phyloP scores from a whole-genome alignment of 2,113 vertebrate species.

The Tragelaphus buxtoni region DNA sequence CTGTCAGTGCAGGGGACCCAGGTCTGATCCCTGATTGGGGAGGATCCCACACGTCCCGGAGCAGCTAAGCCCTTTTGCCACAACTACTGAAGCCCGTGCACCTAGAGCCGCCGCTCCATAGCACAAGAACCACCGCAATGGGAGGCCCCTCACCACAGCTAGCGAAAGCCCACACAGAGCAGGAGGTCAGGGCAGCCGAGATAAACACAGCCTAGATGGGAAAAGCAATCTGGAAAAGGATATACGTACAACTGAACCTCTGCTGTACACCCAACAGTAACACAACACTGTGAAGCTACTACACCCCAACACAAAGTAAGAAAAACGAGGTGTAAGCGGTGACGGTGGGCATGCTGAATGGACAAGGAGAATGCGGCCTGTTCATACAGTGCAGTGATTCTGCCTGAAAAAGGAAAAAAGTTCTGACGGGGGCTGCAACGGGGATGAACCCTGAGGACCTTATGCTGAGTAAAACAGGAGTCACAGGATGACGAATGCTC shows the following conservation, averaged over 20 bases:
- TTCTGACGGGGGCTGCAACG: not conserved
- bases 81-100: not conserved
- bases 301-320: not conserved
- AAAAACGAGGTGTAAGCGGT: too few species aligned
- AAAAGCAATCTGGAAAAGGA: not conserved
- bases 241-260: rapidly evolving
- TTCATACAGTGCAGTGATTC: too few species aligned
- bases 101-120: not conserved
- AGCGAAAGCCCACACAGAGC: not conserved
- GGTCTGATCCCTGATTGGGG: not conserved
- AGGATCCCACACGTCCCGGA: not conserved
- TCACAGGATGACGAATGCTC: not conserved
- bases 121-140: not conserved
- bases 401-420: not conserved
- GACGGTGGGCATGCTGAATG: not conserved
- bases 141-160: not conserved
- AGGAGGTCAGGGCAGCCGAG: not conserved
- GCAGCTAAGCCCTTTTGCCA: not conserved
- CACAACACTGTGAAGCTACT: not conserved
- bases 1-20: not conserved
- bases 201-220: not conserved
- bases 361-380: not conserved
- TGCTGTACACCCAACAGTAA: not conserved
- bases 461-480: not conserved
- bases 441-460: not conserved